phyloP scores from a whole-genome alignment of 2,797 vertebrate species.

The Meda fulgida region DNA sequence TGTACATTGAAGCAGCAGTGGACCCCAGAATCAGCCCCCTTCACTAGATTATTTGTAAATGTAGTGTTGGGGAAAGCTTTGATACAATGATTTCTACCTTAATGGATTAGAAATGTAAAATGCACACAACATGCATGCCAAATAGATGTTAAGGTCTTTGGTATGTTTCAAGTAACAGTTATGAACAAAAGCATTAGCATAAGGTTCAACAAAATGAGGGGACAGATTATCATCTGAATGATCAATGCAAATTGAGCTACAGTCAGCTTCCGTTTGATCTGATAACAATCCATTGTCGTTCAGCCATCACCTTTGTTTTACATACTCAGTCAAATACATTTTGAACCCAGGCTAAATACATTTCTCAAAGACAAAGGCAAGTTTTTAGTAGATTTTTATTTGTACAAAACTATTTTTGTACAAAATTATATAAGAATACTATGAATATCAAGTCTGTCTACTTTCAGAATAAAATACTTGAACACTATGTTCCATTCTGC shows the following conservation, averaged over 20 bases:
- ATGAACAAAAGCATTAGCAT: constrained; percentile 11
- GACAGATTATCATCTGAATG: constrained; percentile 28
- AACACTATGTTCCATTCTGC: constrained; percentile 42
- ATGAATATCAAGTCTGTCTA: constrained; percentile 23
- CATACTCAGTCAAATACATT: neutral
- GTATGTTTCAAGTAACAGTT: neutral
- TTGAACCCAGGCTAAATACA: neutral
- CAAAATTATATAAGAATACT: constrained; percentile 43
- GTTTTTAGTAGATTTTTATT: constrained; percentile 41
- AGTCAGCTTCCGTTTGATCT: constrained; percentile 5
- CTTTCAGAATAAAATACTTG: constrained; percentile 50
- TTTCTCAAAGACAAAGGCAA: constrained; percentile 25
- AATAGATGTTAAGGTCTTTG: neutral
- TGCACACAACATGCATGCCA: neutral
- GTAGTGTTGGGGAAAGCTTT: neutral
- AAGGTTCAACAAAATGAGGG: neutral
- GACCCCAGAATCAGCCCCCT: too few species aligned
- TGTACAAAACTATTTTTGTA: constrained; percentile 42
- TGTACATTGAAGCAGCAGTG: too few species aligned
- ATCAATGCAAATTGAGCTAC: constrained; percentile 3
- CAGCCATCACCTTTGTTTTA: neutral
- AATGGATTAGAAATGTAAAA: neutral
- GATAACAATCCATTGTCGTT: neutral
- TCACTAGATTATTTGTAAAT: neutral
- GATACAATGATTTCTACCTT: neutral